Base-by-base conservation (phyloP, 2,888 invertebrate genomes). In the Myopa testacea region DNA sequence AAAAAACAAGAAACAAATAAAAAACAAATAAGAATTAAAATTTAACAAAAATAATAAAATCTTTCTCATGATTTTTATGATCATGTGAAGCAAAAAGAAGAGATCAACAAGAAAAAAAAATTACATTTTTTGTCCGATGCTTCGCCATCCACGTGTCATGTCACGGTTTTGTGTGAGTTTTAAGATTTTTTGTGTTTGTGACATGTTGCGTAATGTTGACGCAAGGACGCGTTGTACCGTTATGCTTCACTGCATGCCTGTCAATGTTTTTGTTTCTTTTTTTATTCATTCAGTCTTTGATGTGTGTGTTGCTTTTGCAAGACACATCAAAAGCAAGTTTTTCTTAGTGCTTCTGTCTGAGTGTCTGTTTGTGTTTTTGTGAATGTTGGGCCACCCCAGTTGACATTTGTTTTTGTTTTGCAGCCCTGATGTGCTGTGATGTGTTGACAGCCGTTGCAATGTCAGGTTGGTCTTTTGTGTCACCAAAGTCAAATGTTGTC, bases 131-230 rank as follows among this genome's bases (percentile, higher is more conserved):
- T 26, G 26, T 12, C 52, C 68, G 19, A 5, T 55, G 14, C n/a
- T 55, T 55, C 1, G 16, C 55, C 5, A 10, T 45, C 45, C 7
- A 45, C 45, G 45, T 45, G 45, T 45, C 8, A 16, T 45, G 45
- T 45, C 16, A 19, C 58, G 34, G 40, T 72, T 37, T 72, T 58
- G 58, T 71, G 55, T 14, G 26, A 16, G 4, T 70, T 71, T 10
- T 55, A 52, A 16, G 19, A n/a, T 71, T 26, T 45, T 26, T 71
- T 37, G 38, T 60, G 72, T 10, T 72, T 16, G 55, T 72, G 55
- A 40, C 55, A 58, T 71, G 38, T 74, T 63, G 63, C 63, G 65
- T 65, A 52, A 65, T 67, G 65, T 65, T 75, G 74, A 75, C 74
- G 10, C 45, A 75, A 65, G 74, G 74, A 75, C 65, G 67, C 45